Evolutionary conservation across 2,113 vertebrate species (phyloP).

Genomic region (Pseudorhombus dupliciocellatus): DNA sequence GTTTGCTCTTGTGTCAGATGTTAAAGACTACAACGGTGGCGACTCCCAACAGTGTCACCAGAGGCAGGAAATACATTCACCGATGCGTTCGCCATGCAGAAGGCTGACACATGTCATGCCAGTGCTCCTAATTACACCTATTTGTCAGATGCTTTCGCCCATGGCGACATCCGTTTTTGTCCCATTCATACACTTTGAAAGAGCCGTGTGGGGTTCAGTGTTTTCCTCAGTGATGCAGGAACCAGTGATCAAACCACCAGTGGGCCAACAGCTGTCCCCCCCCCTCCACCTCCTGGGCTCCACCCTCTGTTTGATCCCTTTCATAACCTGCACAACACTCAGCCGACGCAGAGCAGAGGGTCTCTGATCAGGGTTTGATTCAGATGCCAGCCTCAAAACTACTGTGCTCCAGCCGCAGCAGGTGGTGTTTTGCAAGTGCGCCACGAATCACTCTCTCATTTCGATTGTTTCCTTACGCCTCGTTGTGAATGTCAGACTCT

Average conservation of each 20-base stretch:
- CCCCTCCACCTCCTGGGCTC: not conserved
- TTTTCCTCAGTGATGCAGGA: too few relatives aligned
- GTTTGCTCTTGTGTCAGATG: conserved; percentile 20
- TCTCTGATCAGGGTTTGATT: not conserved
- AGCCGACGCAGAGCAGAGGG: not conserved
- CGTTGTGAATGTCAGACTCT: not conserved
- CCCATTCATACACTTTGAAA: not conserved
- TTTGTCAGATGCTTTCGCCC: not conserved
- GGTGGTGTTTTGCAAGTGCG: not conserved
- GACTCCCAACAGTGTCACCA: not conserved
- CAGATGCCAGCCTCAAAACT: not conserved
- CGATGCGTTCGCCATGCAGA: not conserved
- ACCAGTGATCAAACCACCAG: not conserved
- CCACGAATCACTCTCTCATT: not conserved
- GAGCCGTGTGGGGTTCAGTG: too few relatives aligned
- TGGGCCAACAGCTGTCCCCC: not conserved
- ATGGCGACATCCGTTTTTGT: too few relatives aligned
- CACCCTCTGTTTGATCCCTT: not conserved
- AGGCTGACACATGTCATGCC: not conserved
- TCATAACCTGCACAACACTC: not conserved
- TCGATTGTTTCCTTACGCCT: conserved; percentile 1
- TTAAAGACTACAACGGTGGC: not conserved
- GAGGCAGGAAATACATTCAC: not conserved
- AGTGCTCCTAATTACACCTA: not conserved
- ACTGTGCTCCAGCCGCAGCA: not conserved